phyloP scores from a whole-genome alignment of 1,140 invertebrate genomes.

The Schlechtendalia chinensis region DNA sequence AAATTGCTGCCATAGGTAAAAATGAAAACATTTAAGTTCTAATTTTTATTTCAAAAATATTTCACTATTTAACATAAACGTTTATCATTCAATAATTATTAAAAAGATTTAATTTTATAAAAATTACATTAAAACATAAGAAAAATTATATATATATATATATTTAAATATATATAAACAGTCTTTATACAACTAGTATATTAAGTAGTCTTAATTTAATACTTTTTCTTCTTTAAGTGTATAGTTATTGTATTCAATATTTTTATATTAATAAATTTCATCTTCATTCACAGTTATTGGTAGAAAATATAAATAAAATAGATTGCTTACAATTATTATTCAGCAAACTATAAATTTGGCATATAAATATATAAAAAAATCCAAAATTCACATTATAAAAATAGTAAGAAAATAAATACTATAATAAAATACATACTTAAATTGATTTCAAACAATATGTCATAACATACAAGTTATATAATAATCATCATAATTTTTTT shows the following conservation, averaged over 20 bases:
- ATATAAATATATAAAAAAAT: not conserved
- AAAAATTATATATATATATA: not conserved
- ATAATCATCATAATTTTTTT: not conserved
- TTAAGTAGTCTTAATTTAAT: not conserved
- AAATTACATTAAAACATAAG: not conserved
- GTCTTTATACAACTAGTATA: slow-evolving; percentile 9
- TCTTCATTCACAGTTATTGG: not conserved
- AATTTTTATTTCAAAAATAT: not conserved
- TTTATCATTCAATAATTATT: not conserved
- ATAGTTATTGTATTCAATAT: not conserved
- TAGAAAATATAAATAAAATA: not conserved
- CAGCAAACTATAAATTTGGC: not conserved
- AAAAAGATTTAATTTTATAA: slow-evolving; percentile 3
- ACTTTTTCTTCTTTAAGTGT: not conserved
- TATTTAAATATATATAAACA: no score
- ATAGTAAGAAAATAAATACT: not conserved
- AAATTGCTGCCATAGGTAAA: no score
- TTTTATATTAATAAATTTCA: not conserved
- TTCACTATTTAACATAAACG: not conserved
- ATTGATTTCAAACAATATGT: not conserved
- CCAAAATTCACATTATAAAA: not conserved
- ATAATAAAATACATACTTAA: not conserved
- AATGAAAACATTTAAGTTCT: not conserved
- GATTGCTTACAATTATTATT: not conserved
- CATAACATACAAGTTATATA: not conserved